Conservation (phyloP, 2,797 vertebrate species). For the Vespertilio murinus region DNA sequence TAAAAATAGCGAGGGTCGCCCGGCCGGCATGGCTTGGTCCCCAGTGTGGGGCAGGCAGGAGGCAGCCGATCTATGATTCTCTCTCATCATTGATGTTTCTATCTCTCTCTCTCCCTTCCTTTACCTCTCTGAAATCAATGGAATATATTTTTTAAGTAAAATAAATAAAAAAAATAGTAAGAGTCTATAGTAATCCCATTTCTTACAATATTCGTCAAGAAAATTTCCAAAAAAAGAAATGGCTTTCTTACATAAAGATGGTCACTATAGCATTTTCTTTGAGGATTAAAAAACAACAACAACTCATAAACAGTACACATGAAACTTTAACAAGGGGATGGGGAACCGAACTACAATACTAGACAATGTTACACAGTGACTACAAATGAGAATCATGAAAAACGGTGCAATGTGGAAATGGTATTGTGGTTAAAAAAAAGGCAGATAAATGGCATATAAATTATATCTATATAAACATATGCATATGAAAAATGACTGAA, state of each 20-base stretch:
- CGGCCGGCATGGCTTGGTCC: too few species aligned
- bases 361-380: not conserved
- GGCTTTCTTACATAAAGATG: conserved; percentile 19
- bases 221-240: not conserved
- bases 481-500: not conserved
- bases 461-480: not conserved
- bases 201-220: not conserved
- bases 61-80: too few species aligned
- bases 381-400: not conserved
- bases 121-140: too few species aligned
- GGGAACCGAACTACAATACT: not conserved
- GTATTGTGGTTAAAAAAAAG: not conserved
- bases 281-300: not conserved
- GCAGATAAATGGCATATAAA: not conserved
- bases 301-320: not conserved
- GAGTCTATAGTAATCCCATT: not conserved
- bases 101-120: too few species aligned
- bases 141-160: too few species aligned
- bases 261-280: conserved; percentile 18
- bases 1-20: not conserved
- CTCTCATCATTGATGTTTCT: too few species aligned
- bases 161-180: not conserved
- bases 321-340: not conserved
- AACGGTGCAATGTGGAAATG: not conserved
- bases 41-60: too few species aligned